phyloP scores from a whole-genome alignment of 2,113 vertebrate genomes.

The Rhea americana region DNA sequence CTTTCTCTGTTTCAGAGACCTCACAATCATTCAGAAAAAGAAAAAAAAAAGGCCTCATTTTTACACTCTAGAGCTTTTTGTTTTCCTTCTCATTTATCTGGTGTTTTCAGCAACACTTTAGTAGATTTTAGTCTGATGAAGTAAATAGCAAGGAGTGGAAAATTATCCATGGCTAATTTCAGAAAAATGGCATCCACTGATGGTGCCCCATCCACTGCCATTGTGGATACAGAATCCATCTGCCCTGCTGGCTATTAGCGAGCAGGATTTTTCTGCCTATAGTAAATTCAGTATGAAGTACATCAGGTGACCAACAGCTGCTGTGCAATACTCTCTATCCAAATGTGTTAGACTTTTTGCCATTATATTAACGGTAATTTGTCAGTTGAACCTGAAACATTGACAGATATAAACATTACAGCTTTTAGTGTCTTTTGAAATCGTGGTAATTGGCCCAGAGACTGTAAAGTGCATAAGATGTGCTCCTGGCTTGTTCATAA shows the following conservation, averaged over 20 bases:
- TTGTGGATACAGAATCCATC: fast-evolving
- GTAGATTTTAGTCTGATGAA: not conserved
- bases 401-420: fast-evolving
- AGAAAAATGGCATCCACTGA: not conserved
- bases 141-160: not conserved
- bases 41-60: not conserved
- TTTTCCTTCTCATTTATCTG: not conserved
- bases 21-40: not conserved
- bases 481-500: fast-evolving
- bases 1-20: not conserved
- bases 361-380: not conserved
- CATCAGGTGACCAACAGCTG: not conserved
- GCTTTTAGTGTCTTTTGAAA: fast-evolving
- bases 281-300: not conserved
- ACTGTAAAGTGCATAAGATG: fast-evolving
- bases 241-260: not conserved
- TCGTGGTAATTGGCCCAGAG: fast-evolving
- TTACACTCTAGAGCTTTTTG: not conserved
- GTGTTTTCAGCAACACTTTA: not conserved
- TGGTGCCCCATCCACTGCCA: not conserved
- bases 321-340: fast-evolving
- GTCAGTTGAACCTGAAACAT: not conserved
- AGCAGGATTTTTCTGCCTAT: not conserved
- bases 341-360: not conserved
- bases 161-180: not conserved